phyloP scores from a whole-genome alignment of 2,797 vertebrate species.

The Tauraco hartlaubi region DNA sequence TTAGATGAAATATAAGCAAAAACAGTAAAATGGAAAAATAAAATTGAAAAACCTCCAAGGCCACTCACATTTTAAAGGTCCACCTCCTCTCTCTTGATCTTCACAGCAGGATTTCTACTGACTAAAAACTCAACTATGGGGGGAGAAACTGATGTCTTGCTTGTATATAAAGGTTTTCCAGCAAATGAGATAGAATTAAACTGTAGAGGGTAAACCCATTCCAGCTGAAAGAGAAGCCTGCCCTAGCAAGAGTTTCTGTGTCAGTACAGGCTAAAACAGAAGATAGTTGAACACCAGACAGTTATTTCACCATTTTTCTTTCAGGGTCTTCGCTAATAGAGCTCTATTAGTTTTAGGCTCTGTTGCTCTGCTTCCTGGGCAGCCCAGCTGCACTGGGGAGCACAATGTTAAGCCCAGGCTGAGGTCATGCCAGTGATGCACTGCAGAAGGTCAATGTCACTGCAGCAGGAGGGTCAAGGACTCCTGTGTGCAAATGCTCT shows the following conservation, averaged over 20 bases:
- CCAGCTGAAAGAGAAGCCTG: background rate
- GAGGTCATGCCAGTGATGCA: accelerated
- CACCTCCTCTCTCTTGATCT: background rate
- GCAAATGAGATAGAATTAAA: background rate
- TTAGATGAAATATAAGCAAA: background rate
- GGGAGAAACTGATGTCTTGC: background rate
- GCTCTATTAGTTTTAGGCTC: background rate
- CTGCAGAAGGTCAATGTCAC: background rate
- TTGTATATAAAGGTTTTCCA: background rate
- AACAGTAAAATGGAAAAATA: no score
- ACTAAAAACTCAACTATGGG: background rate
- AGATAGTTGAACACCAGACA: background rate
- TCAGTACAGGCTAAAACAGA: background rate
- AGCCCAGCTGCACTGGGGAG: background rate
- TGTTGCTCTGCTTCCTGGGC: background rate
- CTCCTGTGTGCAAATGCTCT: background rate
- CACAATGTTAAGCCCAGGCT: background rate
- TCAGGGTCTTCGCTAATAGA: background rate
- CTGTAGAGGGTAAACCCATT: background rate
- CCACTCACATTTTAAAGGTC: background rate
- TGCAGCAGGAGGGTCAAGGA: background rate
- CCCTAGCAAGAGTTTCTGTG: background rate
- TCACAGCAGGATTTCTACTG: background rate
- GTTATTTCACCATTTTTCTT: background rate
- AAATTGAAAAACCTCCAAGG: background rate